These are phyloP conservation scores for Choristoneura fumiferana DNA, from an alignment of 1,140 invertebrate genomes.

Conservation along the genomic window DNA sequence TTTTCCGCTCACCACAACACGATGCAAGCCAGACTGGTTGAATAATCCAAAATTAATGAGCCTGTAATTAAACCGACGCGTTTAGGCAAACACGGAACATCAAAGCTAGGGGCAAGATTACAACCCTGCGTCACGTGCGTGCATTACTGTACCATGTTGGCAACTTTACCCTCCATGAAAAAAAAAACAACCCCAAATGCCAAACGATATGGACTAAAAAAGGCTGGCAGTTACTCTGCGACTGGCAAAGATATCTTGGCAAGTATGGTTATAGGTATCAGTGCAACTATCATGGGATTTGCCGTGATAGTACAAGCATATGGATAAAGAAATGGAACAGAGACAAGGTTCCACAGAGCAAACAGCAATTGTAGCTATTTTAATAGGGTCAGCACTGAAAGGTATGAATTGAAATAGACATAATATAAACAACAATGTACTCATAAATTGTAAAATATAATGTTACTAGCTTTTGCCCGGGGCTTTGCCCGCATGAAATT, in stretches of 20 bases:
- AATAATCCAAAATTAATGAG: constrained; percentile 73
- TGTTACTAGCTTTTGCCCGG: no score
- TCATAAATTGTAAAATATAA: no score
- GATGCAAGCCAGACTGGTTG: constrained; percentile 32
- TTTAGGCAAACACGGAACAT: constrained; percentile 69
- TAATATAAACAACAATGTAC: no score
- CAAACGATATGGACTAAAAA: constrained; percentile 30
- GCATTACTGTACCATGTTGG: constrained; percentile 47
- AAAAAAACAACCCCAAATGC: neutral
- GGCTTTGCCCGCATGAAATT: no score
- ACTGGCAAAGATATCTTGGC: constrained; percentile 31
- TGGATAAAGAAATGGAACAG: no score
- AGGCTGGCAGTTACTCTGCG: neutral
- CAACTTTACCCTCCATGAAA: constrained; percentile 5
- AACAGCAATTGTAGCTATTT: no score
- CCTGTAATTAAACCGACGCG: constrained; percentile 65
- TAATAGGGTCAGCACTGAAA: no score
- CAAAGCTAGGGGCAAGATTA: constrained; percentile 65
- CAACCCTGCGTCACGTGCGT: constrained; percentile 66
- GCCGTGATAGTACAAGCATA: constrained; percentile 43
- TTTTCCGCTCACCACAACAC: neutral
- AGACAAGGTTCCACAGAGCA: no score
- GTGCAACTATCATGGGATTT: constrained; percentile 72
- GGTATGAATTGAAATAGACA: no score
- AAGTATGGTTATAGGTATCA: constrained; percentile 51